phyloP scores from a whole-genome alignment of 1,140 invertebrate species.

The Coelopa frigida region DNA sequence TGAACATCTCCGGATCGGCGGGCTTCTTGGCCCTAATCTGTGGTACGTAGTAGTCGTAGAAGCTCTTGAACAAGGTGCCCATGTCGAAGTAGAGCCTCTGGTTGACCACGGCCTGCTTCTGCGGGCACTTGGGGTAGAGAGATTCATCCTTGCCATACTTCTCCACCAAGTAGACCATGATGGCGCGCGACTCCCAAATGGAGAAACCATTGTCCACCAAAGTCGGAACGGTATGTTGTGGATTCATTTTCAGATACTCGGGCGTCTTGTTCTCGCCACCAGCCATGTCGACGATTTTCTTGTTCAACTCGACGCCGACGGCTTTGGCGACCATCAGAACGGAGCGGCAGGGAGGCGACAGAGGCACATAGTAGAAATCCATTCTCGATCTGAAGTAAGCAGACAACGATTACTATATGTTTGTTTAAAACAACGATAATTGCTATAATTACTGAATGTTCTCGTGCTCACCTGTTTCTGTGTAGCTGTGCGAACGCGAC shows the following conservation, averaged over 20 bases:
- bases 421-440: background rate
- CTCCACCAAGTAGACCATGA: constrained; percentile 61
- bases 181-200: constrained; percentile 64
- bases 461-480: background rate
- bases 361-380: constrained; percentile 59
- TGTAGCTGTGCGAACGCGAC: background rate
- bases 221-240: constrained; percentile 57
- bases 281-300: constrained; percentile 57
- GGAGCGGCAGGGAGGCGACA: constrained; percentile 63
- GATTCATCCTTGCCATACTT: constrained; percentile 61
- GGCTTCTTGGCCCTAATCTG: constrained; percentile 57
- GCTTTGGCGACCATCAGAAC: constrained; percentile 61
- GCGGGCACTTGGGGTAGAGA: constrained; percentile 63
- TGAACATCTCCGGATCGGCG: constrained; percentile 56
- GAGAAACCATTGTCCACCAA: constrained; percentile 60
- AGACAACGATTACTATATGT: no score
- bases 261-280: constrained; percentile 60
- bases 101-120: constrained; percentile 62
- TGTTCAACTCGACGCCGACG: constrained; percentile 65
- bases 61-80: constrained; percentile 59
- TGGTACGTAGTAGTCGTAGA: constrained; percentile 61
- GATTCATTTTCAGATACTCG: constrained; percentile 59
- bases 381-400: constrained; percentile 10
- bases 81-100: constrained; percentile 68
- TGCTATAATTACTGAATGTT: background rate